phyloP scores from a whole-genome alignment of 2,797 vertebrate species.

The Sus cebifrons region DNA sequence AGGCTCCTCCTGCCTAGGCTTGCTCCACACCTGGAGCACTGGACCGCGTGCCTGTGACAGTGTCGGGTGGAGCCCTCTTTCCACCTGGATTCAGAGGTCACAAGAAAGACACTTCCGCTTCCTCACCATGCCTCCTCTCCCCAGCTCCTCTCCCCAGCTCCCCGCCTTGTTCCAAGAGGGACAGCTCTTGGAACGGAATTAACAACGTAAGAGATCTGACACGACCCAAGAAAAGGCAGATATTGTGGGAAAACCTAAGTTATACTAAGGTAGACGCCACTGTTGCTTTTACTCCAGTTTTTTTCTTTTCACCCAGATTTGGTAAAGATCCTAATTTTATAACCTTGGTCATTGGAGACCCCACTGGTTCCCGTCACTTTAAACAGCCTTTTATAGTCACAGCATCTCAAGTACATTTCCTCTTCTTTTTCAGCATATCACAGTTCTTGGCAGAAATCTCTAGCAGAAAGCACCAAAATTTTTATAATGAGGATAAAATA shows the following conservation, averaged over 20 bases:
- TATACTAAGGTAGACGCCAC: conserved; percentile 41
- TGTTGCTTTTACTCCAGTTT: conserved; percentile 26
- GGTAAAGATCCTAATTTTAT: conserved; percentile 69
- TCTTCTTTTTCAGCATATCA: conserved; percentile 82
- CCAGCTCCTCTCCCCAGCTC: not conserved
- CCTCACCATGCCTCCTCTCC: not conserved
- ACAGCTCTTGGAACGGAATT: not conserved
- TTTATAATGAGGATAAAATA: conserved; percentile 93
- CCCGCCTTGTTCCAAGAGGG: not conserved
- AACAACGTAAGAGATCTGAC: not conserved
- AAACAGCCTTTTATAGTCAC: conserved; percentile 74
- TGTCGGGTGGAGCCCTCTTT: not conserved
- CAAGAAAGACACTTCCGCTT: not conserved
- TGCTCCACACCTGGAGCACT: not conserved
- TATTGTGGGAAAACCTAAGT: conserved; percentile 20
- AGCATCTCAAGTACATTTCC: conserved; percentile 55
- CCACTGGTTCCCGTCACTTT: conserved; percentile 48
- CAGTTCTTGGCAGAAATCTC: conserved; percentile 84
- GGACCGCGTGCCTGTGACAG: not conserved
- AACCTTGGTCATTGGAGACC: conserved; percentile 35
- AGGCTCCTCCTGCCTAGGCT: not conserved
- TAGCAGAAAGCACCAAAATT: conserved; percentile 88
- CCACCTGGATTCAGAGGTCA: not conserved
- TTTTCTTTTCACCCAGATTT: conserved; percentile 49
- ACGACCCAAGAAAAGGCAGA: conserved; percentile 8